Conservation (phyloP, 2,797 vertebrate genomes). For the Etheostoma nigrum region DNA sequence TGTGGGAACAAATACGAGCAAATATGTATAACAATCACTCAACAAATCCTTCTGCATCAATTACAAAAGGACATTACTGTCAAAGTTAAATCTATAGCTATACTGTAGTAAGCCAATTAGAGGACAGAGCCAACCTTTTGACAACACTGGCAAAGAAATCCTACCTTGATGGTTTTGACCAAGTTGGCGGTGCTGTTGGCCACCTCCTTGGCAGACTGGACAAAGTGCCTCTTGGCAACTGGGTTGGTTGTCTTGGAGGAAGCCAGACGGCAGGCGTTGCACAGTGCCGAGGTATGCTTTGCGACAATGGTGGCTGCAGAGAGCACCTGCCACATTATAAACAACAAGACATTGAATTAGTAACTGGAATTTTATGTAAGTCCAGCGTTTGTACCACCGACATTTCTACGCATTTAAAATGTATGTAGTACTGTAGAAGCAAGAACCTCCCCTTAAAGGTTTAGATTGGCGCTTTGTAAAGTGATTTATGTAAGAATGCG, state of each 20-base stretch:
- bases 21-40: not conserved
- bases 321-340: constrained; percentile 87
- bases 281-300: constrained; percentile 97
- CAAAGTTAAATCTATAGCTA: not conserved
- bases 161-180: constrained; percentile 99
- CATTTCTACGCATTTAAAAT: not conserved
- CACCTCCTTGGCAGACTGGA: constrained; percentile 99
- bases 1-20: not conserved
- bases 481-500: not conserved
- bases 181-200: constrained; percentile 99
- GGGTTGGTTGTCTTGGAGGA: constrained; percentile 97
- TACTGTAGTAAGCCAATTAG: not conserved
- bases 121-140: not conserved
- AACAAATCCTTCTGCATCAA: not conserved
- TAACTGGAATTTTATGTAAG: not conserved
- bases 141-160: not conserved
- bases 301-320: constrained; percentile 98
- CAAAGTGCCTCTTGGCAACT: constrained; percentile 97
- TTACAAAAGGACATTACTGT: not conserved
- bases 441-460: not conserved
- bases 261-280: constrained; percentile 97
- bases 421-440: not conserved
- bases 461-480: not conserved
- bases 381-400: not conserved
- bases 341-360: constrained; percentile 16